Conservation (phyloP, 92 coral and sea anemone species). For the Parazoanthus swiftii region DNA sequence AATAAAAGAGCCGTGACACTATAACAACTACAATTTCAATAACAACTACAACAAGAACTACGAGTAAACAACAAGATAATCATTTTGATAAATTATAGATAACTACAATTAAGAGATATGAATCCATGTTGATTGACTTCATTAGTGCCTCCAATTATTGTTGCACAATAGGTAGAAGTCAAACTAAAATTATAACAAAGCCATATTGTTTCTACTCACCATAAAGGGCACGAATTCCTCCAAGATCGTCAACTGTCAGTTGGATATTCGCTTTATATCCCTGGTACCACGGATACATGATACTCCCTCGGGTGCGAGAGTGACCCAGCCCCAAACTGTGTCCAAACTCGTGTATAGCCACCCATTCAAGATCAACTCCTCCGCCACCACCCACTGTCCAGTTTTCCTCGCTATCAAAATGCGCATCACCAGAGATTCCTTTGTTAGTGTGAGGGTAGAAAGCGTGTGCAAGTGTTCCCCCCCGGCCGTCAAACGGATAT, state of each 20-base stretch:
- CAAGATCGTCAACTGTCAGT: slow-evolving; percentile 20
- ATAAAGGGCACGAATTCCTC: slow-evolving; percentile 33
- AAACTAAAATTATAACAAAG: neutral
- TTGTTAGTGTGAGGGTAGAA: neutral
- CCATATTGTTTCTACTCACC: neutral
- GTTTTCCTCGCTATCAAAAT: slow-evolving; percentile 39
- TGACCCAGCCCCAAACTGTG: slow-evolving; percentile 42
- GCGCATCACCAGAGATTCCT: slow-evolving; percentile 6
- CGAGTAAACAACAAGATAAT: too few species aligned
- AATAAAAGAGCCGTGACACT: too few species aligned
- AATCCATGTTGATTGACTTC: too few species aligned
- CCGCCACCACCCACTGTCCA: neutral
- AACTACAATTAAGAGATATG: too few species aligned
- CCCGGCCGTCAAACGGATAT: slow-evolving; percentile 49
- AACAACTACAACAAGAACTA: too few species aligned
- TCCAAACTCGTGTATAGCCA: slow-evolving; percentile 46
- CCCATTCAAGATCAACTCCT: slow-evolving; percentile 40
- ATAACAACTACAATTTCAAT: too few species aligned
- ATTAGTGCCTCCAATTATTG: too few species aligned
- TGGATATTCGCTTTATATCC: slow-evolving; percentile 21
- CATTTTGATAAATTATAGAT: too few species aligned
- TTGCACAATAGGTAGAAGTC: neutral
- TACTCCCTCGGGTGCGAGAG: slow-evolving; percentile 6
- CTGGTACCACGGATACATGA: slow-evolving; percentile 36
- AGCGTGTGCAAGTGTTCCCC: slow-evolving; percentile 21